Base-by-base conservation (phyloP, 1,140 invertebrate genomes). In the Zaprionus ornatus region DNA sequence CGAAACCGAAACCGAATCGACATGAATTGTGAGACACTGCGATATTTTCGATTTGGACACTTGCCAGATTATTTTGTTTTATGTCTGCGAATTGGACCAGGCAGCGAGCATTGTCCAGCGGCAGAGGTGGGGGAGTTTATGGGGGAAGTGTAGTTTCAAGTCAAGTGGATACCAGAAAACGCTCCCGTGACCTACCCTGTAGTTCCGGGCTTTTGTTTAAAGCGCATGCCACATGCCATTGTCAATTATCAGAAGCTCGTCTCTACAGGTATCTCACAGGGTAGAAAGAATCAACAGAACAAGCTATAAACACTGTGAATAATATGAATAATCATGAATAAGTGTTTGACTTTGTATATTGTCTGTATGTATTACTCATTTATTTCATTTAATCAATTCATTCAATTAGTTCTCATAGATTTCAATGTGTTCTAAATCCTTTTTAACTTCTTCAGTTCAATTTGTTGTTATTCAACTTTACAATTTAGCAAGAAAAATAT, bases 201-300 rank as follows among this genome's bases (percentile, higher is more conserved):
- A 98, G 97, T 98, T 98, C 97, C 97, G 97, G 97, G 97, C 97
- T 98, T 98, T 98, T 98, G 97, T 98, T 97, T 97, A 96, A 96
- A 95, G 96, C 95, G 95, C 95, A 91, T 75, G 62, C 64, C 48
- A 56, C 69, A 81, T 78, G 79, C 79, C 74, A 68, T 93, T 93
- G 93, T 93, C 94, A 93, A 93, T 95, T 94, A 96, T 98, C 97
- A 98, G 97, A 98, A 98, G 97, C 97, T 98, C 97, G 97, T 98
- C 97, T 98, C 97, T 98, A 98, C 97, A 98, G 97, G 97, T 98
- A 98, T 98, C 97, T 98, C 97, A 98, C 97, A 92, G 97, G 97
- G 82, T 90, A 90, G 85, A 90, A 90, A 90, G 75, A 90, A 85
- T 85, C 85, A 70, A 72, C 85, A n/a, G 15, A n/a, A 15, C 13